Evolutionary conservation across 35 echinoderm and acorn worm species (phyloP).

Genomic region (Heliocidaris erythrogramma): DNA sequence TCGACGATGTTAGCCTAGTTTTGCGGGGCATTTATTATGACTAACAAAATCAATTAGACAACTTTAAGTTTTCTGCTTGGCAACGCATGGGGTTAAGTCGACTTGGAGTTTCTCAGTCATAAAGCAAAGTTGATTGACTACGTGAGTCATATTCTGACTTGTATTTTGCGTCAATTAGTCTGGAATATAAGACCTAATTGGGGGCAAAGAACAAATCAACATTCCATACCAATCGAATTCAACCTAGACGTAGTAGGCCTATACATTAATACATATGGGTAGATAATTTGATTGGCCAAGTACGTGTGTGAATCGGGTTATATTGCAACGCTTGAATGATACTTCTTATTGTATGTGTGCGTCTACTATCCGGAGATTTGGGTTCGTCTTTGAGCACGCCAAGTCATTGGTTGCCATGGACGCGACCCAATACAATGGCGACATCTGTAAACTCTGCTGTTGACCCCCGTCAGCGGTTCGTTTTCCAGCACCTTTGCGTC

Average conservation of each 20-base stretch:
- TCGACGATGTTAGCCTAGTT: too few relatives aligned
- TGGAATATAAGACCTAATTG: not conserved
- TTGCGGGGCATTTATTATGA: too few relatives aligned
- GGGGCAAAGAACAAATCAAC: not conserved
- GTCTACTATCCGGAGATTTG: not conserved
- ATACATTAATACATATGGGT: not conserved
- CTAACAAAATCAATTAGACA: too few relatives aligned
- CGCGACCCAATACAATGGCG: constrained; percentile 26
- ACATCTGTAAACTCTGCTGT: constrained; percentile 29
- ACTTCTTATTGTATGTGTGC: not conserved
- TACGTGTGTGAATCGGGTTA: not conserved
- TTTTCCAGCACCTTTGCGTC: not conserved
- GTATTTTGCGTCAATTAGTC: not conserved
- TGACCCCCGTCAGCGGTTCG: not conserved
- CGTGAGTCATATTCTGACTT: not conserved
- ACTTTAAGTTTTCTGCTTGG: not conserved
- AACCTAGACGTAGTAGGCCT: not conserved
- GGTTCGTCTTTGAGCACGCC: not conserved
- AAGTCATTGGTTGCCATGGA: constrained; percentile 27
- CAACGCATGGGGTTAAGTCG: not conserved
- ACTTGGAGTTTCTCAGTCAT: not conserved
- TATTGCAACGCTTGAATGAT: not conserved
- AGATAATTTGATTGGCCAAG: not conserved
- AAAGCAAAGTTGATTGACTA: not conserved
- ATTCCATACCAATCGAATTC: not conserved